Percentiles rank a stretch among this genome's conserved stretches.
Conservation (phyloP, 2,797 vertebrate genomes). For the Columba guinea region DNA sequence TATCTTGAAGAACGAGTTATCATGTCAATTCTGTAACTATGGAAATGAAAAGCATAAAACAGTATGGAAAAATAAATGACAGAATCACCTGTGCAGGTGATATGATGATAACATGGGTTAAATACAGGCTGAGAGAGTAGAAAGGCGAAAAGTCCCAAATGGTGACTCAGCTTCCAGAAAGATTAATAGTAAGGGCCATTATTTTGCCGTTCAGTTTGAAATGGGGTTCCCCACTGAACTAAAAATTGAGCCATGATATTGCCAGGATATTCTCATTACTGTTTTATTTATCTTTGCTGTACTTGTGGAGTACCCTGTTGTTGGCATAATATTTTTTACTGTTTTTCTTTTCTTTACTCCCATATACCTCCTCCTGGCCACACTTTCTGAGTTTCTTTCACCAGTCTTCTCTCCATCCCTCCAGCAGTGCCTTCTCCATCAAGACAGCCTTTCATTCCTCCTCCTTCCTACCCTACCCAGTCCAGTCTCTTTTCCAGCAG, state of each 20-base stretch:
- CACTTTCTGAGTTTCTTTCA: not conserved
- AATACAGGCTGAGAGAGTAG: not conserved
- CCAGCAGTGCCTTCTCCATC: not conserved
- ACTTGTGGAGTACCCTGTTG: not conserved
- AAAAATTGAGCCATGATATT: not conserved
- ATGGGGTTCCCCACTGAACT: not conserved
- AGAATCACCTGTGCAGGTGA: not conserved
- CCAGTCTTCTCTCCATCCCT: not conserved
- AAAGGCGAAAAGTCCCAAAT: not conserved
- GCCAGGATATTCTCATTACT: not conserved
- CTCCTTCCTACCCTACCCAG: not conserved
- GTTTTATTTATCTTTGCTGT: not conserved
- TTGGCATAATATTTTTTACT: not conserved
- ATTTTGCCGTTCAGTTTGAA: not conserved
- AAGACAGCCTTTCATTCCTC: not conserved
- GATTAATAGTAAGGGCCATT: not conserved
- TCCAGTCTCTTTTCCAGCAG: not conserved
- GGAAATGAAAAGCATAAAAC: not conserved
- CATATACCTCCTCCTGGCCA: not conserved
- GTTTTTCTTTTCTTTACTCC: not conserved
- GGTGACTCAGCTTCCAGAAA: not conserved
- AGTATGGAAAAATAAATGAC: not conserved
- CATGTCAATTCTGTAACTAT: not conserved
- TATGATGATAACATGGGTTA: not conserved
- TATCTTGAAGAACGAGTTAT: constrained; percentile 1